Percentiles rank a stretch among this genome's conserved stretches.
These are phyloP conservation scores for Acrossocheilus wenchowensis DNA, from an alignment of 2,797 vertebrate species.

Conservation along the genomic window DNA sequence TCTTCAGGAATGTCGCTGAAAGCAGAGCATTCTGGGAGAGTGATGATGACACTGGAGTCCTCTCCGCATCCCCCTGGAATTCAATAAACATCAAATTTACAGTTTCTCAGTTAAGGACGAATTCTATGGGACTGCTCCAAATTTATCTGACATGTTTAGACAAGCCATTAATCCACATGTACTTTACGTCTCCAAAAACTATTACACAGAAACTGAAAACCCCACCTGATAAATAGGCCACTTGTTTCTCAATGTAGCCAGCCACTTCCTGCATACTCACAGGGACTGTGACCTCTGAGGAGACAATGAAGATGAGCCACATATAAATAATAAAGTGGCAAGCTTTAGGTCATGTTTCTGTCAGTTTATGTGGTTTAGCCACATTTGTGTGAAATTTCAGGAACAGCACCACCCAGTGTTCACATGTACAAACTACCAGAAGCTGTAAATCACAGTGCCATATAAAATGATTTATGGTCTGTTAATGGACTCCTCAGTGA, in stretches of 20 bases:
- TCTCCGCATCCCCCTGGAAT: slow-evolving; percentile 89
- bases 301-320: slow-evolving; percentile 37
- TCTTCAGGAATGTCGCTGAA: slow-evolving; percentile 92
- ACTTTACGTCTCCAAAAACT: not conserved
- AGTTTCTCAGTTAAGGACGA: not conserved
- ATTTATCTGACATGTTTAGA: not conserved
- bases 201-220: not conserved
- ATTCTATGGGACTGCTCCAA: not conserved
- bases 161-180: not conserved
- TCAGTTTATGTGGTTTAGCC: not conserved
- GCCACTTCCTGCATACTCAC: slow-evolving; percentile 86
- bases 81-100: not conserved
- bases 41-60: slow-evolving; percentile 94
- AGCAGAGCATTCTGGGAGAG: slow-evolving; percentile 89
- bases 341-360: not conserved
- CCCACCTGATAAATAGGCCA: slow-evolving; percentile 96
- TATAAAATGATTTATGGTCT: not conserved
- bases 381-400: not conserved
- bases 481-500: slow-evolving; percentile 9
- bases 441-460: slow-evolving; percentile 2
- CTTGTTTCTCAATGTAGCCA: slow-evolving; percentile 90
- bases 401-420: slow-evolving; percentile 37
- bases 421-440: not conserved
- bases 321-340: not conserved
- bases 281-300: slow-evolving; percentile 80